Base-by-base conservation (phyloP, 1,140 invertebrate species). In the Euglossa dilemma region DNA sequence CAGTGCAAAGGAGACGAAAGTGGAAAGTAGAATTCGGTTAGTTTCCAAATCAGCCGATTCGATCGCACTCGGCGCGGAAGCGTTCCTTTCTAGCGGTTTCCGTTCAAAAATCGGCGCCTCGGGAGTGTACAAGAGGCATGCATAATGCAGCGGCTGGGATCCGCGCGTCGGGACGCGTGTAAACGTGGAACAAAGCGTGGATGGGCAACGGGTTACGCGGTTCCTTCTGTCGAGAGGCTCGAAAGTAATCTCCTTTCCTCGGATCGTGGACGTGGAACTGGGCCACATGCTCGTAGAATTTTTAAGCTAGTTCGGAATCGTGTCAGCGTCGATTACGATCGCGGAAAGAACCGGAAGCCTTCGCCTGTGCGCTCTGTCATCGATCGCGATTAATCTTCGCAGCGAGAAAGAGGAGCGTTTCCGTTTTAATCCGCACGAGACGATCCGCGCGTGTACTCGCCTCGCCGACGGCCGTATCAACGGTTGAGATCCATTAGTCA, bases 401-500 rank as follows among this genome's bases (percentile, higher is more conserved):
- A 16, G 52, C n/a, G 12, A 54, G 18, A 54, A 54, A 14, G 5
- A 11, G 16, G 4, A n/a, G 36, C 1, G 36, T 36, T 36, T 36
- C 36, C 50, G 4, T 25, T 61, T 12, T 25, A 28, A 8, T 14
- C 12, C 36, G 36, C 36, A 36, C 36, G 4, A 36, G 4, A 36
- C 36, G 36, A 36, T 36, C 36, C 12, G 6, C 36, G 8, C 5
- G 45, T 23, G 20, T 6, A 16, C n/a, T n/a, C 28, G 11, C n/a
- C 8, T 47, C 12, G 57, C 36, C 25, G 16, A 57, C 52, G 66
- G 12, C 20, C 28, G 64, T 57, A 25, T 80, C 77, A 71, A 80
- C 77, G 56, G 47, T 43, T 36, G 67, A 45, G 67, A 72, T 80
- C 69, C 67, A 80, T 72, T 80, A 52, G 43, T 18, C 50, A 52